Conservation (phyloP, 2,888 invertebrate genomes). For the Meta bourneti region DNA sequence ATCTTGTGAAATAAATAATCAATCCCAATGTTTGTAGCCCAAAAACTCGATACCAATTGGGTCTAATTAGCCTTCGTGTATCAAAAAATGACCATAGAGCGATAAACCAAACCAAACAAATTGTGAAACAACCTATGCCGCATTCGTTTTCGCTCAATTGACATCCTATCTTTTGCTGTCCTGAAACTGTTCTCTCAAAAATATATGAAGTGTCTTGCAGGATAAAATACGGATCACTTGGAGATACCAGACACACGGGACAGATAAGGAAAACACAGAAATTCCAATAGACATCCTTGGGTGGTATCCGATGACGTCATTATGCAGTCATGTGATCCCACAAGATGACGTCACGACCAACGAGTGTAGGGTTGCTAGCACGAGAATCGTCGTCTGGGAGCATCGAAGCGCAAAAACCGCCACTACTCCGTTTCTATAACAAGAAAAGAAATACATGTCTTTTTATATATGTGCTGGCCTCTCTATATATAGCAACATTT, state of each 20-base stretch:
- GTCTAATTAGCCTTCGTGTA: too few relatives aligned
- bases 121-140: not conserved
- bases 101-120: not conserved
- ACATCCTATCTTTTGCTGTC: not conserved
- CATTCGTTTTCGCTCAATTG: not conserved
- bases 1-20: too few relatives aligned
- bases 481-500: constrained; percentile 12
- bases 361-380: constrained; percentile 43
- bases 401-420: constrained; percentile 30
- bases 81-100: too few relatives aligned
- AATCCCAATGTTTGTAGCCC: not conserved
- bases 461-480: constrained; percentile 10
- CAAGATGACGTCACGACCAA: constrained; percentile 24
- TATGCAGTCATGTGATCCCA: constrained; percentile 48
- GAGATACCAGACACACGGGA: too few relatives aligned
- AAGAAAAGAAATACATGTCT: constrained; percentile 5
- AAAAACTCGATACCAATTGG: not conserved
- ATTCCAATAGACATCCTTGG: constrained; percentile 40
- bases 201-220: not conserved
- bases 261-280: constrained; percentile 10
- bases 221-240: not conserved
- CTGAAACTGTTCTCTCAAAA: not conserved
- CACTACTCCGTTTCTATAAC: constrained; percentile 1
- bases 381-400: constrained; percentile 16
- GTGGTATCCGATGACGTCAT: constrained; percentile 51